Conservation (phyloP, 1,140 invertebrate genomes). For the Zaprionus ornatus region DNA sequence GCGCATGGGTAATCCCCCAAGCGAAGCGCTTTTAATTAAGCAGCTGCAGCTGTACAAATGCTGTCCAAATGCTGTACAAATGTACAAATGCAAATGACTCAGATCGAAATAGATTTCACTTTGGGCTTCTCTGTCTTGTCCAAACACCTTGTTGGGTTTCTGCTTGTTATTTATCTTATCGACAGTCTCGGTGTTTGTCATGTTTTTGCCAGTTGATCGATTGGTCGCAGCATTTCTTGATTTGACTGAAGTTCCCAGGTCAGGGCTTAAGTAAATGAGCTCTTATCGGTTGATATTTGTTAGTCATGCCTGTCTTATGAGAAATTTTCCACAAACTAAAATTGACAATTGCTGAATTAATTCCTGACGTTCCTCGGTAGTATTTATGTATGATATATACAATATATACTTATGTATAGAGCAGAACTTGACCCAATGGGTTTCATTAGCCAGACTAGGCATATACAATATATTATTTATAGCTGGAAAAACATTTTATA, state of each 20-base stretch:
- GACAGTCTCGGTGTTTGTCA: slow-evolving; percentile 8
- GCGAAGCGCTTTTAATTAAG: slow-evolving; percentile 44
- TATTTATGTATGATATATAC: neutral
- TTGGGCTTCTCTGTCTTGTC: neutral
- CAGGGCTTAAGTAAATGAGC: neutral
- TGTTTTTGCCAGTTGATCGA: slow-evolving; percentile 13
- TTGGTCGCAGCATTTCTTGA: slow-evolving; percentile 10
- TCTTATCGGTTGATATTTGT: neutral
- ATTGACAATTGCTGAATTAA: neutral
- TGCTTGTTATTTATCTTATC: slow-evolving; percentile 14
- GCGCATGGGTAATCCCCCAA: slow-evolving; percentile 54
- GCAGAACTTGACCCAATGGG: neutral
- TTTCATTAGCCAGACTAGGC: neutral
- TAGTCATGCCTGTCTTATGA: neutral
- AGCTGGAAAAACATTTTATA: neutral
- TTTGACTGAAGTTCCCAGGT: neutral
- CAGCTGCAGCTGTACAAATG: slow-evolving; percentile 16
- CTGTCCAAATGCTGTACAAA: neutral
- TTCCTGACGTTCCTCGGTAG: neutral
- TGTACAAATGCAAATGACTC: neutral
- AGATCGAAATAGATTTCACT: neutral
- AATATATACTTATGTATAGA: neutral
- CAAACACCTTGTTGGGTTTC: neutral
- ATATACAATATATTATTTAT: neutral
- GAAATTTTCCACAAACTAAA: neutral